Conservation (phyloP, 2,888 invertebrate species). For the Cheilosia vernalis region DNA sequence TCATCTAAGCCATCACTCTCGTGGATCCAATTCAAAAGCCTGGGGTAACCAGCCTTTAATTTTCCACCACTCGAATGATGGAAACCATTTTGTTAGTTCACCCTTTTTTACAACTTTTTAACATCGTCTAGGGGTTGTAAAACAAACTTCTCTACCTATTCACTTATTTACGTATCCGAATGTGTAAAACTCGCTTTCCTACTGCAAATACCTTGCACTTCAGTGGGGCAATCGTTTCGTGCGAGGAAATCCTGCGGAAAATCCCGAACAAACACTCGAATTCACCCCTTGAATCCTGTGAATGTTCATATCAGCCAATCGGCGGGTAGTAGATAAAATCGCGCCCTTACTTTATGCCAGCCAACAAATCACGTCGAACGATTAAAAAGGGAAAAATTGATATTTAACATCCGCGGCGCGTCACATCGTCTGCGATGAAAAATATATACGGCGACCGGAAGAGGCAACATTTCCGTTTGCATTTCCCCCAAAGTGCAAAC, state of each 20-base stretch:
- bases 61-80: slow-evolving; percentile 3
- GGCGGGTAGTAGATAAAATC: slow-evolving; percentile 41
- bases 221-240: slow-evolving; percentile 18
- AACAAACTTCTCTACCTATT: slow-evolving; percentile 23
- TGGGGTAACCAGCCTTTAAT: not conserved
- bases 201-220: not conserved
- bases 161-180: not conserved
- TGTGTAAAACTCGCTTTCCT: not conserved
- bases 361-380: slow-evolving; percentile 61
- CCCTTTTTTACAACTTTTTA: slow-evolving; percentile 1
- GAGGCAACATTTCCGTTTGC: slow-evolving; percentile 7
- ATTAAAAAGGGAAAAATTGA: slow-evolving; percentile 33
- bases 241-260: slow-evolving; percentile 1
- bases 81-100: slow-evolving; percentile 40
- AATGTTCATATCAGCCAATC: slow-evolving; percentile 46
- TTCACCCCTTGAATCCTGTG: slow-evolving; percentile 36
- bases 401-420: slow-evolving; percentile 15
- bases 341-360: slow-evolving; percentile 35
- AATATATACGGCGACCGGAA: slow-evolving; percentile 50
- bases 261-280: slow-evolving; percentile 22
- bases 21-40: too few species aligned
- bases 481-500: not conserved
- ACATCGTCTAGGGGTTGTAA: slow-evolving; percentile 8
- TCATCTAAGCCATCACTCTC: too few species aligned
- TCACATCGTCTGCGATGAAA: not conserved